Evolutionary conservation across 2,888 invertebrate species (phyloP), one percentile per base, ranked within the genome.

Genomic region (Cephalotes varians): DNA sequence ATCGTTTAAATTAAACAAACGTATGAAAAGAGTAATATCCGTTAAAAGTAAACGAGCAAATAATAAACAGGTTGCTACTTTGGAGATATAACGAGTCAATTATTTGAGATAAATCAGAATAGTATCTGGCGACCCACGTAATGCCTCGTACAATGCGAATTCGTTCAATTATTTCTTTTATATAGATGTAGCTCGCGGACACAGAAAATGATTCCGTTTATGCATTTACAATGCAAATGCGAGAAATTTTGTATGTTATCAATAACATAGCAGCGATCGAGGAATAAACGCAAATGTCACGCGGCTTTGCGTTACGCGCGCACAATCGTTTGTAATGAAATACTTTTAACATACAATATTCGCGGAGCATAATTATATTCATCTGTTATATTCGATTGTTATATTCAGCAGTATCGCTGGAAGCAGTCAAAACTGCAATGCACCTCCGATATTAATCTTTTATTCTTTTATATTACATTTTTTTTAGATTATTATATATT

Each of bases 151-250:
- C 40, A 71, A 62, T 71, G 47, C 4, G 25, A 65, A 76, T 69
- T 25, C 34, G 25, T 71, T 79, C 44, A 71, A 56, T 71, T 71
- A 76, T 64, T 76, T 62, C 64, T 58, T 56, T 76, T 58, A 34
- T 67, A 54, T 28, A 54, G 12, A 31, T 54, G 37, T 71, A 69
- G 77, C 77, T 34, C 71, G 56, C 71, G 44, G 47, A 44, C 44
- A 56, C 21, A 69, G 69, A 64, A 77, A 77, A 77, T 77, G 56
- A 69, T 10, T 56, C 69, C 34, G 67, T 40, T 47, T 18, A 25
- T 34, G n/a, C 44, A 79, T 79, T 79, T 79, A 58, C 71, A 79
- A 79, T 79, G 77, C 77, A 79, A 79, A 77, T 69, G 69, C 56
- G 44, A 69, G 69, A 47, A 44, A 79, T 71, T 79, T 69, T 21